A percentile compares a stretch with the other conserved stretches of the same genome.
phyloP scores from a whole-genome alignment of 1,140 invertebrate genomes.

The Mycetomoellerius zeteki region DNA sequence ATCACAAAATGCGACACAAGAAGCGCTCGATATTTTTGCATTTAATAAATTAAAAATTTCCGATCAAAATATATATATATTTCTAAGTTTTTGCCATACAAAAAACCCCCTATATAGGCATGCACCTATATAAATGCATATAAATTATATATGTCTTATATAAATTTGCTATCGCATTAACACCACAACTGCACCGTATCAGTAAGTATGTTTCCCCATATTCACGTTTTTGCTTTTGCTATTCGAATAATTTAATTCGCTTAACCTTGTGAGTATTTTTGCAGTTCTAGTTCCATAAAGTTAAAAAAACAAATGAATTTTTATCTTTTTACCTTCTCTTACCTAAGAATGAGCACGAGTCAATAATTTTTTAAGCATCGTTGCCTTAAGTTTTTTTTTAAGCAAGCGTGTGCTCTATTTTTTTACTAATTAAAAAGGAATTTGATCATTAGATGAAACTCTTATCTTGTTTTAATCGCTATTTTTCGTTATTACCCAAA shows the following conservation, averaged over 20 bases:
- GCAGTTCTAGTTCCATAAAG: not conserved
- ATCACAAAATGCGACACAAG: not conserved
- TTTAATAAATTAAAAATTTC: not conserved
- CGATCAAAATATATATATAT: not conserved
- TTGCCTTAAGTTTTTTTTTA: not conserved
- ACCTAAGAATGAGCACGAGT: not conserved
- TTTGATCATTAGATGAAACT: constrained; percentile 1
- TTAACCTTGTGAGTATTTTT: constrained; percentile 3
- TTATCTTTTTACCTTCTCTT: not conserved
- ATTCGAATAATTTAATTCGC: constrained; percentile 18
- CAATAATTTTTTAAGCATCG: constrained; percentile 8
- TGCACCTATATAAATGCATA: not conserved
- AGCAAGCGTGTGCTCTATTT: not conserved
- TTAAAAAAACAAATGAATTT: not conserved
- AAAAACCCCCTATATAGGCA: not conserved
- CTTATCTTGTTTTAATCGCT: not conserved
- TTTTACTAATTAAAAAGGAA: constrained; percentile 17
- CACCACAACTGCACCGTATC: not conserved
- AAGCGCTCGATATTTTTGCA: not conserved
- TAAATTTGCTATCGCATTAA: not conserved
- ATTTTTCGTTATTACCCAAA: not conserved
- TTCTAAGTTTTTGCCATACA: not conserved
- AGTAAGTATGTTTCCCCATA: not conserved
- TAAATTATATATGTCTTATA: not conserved
- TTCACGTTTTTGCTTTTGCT: constrained; percentile 14